Evolutionary conservation across 2,113 vertebrate species (phyloP).

Genomic region (Chinchilla lanigera): DNA sequence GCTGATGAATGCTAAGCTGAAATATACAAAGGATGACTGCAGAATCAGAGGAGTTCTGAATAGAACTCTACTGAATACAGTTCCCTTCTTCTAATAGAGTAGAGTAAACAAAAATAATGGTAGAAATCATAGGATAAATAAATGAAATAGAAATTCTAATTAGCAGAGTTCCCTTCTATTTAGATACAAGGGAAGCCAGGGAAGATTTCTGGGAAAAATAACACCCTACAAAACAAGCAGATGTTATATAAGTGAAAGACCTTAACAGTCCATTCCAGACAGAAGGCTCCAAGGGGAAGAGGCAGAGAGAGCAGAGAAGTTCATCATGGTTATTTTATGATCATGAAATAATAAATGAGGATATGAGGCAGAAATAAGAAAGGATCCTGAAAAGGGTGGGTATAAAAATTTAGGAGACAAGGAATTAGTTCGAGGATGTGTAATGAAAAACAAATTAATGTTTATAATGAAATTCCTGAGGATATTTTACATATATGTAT

Average conservation of each 20-base stretch:
- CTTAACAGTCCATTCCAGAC: not conserved
- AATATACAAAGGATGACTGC: not conserved
- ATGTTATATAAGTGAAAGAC: not conserved
- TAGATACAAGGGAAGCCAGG: fast-evolving
- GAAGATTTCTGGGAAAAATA: not conserved
- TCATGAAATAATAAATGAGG: not conserved
- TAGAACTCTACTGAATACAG: no score
- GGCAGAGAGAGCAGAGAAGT: not conserved
- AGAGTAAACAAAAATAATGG: no score
- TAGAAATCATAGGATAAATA: no score
- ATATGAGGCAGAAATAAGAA: not conserved
- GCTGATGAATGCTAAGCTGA: not conserved
- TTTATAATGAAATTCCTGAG: not conserved
- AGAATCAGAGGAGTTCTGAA: no score
- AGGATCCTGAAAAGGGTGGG: not conserved
- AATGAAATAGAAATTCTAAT: no score
- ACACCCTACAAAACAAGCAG: not conserved
- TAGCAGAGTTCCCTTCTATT: not conserved
- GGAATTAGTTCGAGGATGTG: not conserved
- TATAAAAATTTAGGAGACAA: not conserved
- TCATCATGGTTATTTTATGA: not conserved
- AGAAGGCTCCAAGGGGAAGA: not conserved
- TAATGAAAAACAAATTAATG: not conserved
- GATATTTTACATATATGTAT: not conserved
- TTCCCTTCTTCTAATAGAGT: no score